Evolutionary conservation across 2,888 invertebrate species (phyloP).

Genomic region (Protophormia terraenovae): DNA sequence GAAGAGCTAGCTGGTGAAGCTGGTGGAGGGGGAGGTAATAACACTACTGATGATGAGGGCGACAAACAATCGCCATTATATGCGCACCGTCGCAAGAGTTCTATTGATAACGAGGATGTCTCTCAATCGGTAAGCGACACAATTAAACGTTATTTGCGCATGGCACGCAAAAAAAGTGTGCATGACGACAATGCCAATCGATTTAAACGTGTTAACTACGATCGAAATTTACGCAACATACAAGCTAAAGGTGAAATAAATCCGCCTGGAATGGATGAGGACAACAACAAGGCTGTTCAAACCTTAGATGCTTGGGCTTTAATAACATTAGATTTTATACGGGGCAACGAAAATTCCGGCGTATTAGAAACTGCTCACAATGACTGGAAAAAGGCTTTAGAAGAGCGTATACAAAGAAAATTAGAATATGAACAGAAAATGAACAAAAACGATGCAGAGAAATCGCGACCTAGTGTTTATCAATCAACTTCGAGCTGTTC

Average conservation of each 20-base stretch:
- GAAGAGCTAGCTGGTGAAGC: conserved; percentile 72
- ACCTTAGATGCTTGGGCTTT: conserved; percentile 90
- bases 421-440: conserved; percentile 72
- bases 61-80: conserved; percentile 68
- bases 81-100: conserved; percentile 85
- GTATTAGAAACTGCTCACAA: conserved; percentile 74
- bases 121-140: conserved; percentile 94
- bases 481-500: conserved; percentile 68
- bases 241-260: conserved; percentile 89
- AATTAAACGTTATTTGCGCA: conserved; percentile 91
- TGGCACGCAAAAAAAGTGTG: conserved; percentile 93
- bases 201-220: conserved; percentile 94
- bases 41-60: conserved; percentile 75
- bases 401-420: conserved; percentile 74
- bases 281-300: conserved; percentile 88
- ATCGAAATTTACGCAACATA: conserved; percentile 91
- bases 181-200: conserved; percentile 89
- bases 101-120: conserved; percentile 91
- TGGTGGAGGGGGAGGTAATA: conserved; percentile 24
- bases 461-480: background rate
- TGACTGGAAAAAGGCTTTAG: conserved; percentile 74
- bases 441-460: background rate
- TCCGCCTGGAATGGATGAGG: conserved; percentile 90
- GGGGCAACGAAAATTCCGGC: conserved; percentile 74
- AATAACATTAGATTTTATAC: conserved; percentile 82